Evolutionary conservation across 2,888 invertebrate species (phyloP).

Genomic region (Oxyteleia sp.): DNA sequence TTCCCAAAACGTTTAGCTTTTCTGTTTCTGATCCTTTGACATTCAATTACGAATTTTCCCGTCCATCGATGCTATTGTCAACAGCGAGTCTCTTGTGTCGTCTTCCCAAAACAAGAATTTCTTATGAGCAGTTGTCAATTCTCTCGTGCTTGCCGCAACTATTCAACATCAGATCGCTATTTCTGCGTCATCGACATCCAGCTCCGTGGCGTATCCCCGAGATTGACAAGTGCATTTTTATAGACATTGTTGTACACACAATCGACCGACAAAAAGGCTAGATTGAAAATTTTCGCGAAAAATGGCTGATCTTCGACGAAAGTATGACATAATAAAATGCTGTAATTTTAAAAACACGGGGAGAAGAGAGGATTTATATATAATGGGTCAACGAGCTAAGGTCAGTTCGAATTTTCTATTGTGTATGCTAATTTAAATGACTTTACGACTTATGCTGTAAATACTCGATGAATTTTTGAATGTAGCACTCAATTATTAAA

Average conservation of each 20-base stretch:
- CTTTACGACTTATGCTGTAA: too few relatives aligned
- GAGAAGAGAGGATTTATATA: too few relatives aligned
- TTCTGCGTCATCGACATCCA: slow-evolving; percentile 53
- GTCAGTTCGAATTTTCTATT: too few relatives aligned
- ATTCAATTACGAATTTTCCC: slow-evolving; percentile 59
- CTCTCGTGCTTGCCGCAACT: slow-evolving; percentile 19
- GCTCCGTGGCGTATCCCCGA: slow-evolving; percentile 25
- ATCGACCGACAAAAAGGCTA: slow-evolving; percentile 29
- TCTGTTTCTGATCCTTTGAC: slow-evolving; percentile 32
- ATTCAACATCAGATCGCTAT: slow-evolving; percentile 52
- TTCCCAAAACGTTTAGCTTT: background rate
- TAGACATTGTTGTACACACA: slow-evolving; percentile 50
- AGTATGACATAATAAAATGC: too few relatives aligned
- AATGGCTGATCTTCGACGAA: slow-evolving; percentile 6
- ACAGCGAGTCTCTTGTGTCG: slow-evolving; percentile 27
- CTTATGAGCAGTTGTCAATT: slow-evolving; percentile 57
- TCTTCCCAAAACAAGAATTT: slow-evolving; percentile 54
- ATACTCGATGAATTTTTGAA: too few relatives aligned
- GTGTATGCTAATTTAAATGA: too few relatives aligned
- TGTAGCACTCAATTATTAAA: too few relatives aligned
- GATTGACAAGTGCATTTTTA: slow-evolving; percentile 60
- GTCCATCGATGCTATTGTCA: slow-evolving; percentile 53
- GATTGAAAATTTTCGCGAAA: slow-evolving; percentile 20
- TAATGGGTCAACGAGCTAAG: too few relatives aligned
- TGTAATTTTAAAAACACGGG: too few relatives aligned